phyloP scores from a whole-genome alignment of 2,113 vertebrate genomes.

The Corythornis cristatus region DNA sequence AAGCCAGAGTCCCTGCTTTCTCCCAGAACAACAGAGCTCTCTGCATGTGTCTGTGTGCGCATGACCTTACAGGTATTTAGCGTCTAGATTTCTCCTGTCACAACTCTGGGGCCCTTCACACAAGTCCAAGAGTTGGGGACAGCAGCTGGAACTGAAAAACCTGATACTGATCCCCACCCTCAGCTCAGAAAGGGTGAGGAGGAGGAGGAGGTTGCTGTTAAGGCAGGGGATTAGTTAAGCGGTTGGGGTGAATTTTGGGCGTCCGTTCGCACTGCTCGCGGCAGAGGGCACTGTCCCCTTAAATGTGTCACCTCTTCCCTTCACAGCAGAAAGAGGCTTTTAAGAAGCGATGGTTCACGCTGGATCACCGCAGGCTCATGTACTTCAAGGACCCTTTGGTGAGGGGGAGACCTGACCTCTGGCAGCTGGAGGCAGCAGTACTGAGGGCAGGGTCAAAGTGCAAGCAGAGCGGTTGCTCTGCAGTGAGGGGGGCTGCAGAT shows the following conservation, averaged over 20 bases:
- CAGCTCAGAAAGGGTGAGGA: neutral
- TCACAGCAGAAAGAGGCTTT: constrained; percentile 89
- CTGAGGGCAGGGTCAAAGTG: neutral
- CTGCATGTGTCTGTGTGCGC: constrained; percentile 28
- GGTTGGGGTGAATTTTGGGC: neutral
- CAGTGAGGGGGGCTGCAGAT: neutral
- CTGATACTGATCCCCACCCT: neutral
- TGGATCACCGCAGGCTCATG: constrained; percentile 90
- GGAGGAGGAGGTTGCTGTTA: neutral
- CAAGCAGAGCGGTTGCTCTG: neutral
- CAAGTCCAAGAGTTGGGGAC: neutral
- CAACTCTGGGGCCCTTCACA: neutral
- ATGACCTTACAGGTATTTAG: constrained; percentile 22
- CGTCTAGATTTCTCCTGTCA: constrained; percentile 24
- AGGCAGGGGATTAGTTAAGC: neutral
- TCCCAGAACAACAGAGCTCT: constrained; percentile 33
- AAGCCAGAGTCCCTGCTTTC: constrained; percentile 38
- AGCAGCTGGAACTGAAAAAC: neutral
- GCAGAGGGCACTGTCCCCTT: constrained; percentile 57
- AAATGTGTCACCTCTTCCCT: constrained; percentile 5
- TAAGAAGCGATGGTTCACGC: constrained; percentile 92
- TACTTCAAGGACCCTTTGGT: constrained; percentile 95
- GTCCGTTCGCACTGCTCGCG: neutral
- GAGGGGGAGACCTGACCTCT: constrained; percentile 12
- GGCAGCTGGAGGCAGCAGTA: neutral